Evolutionary conservation across 2,888 invertebrate species (phyloP), one percentile per base, ranked within the genome.

Genomic region (Dermolepida albohirtum): DNA sequence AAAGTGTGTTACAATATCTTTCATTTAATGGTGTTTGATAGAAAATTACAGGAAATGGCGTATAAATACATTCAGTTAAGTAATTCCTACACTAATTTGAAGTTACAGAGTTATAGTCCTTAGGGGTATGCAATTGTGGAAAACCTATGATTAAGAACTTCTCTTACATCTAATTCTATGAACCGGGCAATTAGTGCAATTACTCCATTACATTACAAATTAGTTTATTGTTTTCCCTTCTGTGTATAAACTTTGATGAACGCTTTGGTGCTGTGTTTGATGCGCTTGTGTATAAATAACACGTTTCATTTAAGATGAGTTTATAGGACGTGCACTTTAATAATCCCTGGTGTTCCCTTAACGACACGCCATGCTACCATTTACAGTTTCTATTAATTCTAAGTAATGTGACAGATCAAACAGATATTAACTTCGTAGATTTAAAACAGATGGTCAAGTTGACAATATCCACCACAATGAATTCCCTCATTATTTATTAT

Each of bases 281-380:
- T 59, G 29, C 14, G 29, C 47, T 47, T 43, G 5, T 2, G 14
- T 59, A 47, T 47, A 47, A 27, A 44, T 59, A 59, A 59, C 47
- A 59, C 47, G 41, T 47, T 59, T 59, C 44, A 59, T 47, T 34
- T 59, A 39, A 57, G 12, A 57, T n/a, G 47, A 47, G 59, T 59
- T 10, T 59, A 59, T 57, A 27, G 34, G 12, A 44, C 12, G 47
- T 59, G 47, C 47, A 59, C 29, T 59, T 59, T 59, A 34, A 47
- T 47, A 59, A 59, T 34, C 6, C 29, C n/a, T 34, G 17, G 47
- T 47, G 16, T 59, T 47, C 12, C 59, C 34, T 47, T 29, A 34
- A 14, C 29, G 5, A 34, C 16, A 17, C 34, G 17, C 27, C 34
- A 34, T 34, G 34, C n/a, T 14, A 6, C 34, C 6, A 47, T 59